A percentile compares a stretch with the other conserved stretches of the same genome.
Evolutionary conservation across 2,113 vertebrate species (phyloP).

Genomic region (Onychostruthus taczanowskii): DNA sequence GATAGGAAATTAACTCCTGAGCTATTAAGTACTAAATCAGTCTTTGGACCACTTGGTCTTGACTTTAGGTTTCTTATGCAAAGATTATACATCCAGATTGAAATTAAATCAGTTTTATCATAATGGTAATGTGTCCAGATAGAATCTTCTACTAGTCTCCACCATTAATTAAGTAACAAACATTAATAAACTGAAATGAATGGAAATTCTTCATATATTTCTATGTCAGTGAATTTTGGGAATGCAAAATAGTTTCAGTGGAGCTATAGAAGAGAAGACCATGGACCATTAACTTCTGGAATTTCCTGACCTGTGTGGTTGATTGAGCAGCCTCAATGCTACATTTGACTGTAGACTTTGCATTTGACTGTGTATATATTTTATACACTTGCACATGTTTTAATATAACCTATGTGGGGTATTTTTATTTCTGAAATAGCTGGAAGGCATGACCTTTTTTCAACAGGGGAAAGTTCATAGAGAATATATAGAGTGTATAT

Average conservation of each 20-base stretch:
- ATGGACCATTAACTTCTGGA: slow-evolving; percentile 46
- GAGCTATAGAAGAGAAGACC: not conserved
- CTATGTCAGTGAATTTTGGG: slow-evolving; percentile 16
- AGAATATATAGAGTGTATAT: not conserved
- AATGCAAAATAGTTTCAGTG: slow-evolving; percentile 8
- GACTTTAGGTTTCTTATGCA: not conserved
- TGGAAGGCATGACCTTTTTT: not conserved
- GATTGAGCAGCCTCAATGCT: slow-evolving; percentile 37
- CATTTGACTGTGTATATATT: not conserved
- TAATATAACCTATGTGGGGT: not conserved
- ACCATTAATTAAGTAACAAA: not conserved
- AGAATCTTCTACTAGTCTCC: not conserved
- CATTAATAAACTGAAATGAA: slow-evolving; percentile 22
- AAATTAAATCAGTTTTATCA: not conserved
- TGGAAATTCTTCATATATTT: not conserved
- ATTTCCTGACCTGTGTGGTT: slow-evolving; percentile 60
- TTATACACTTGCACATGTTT: not conserved
- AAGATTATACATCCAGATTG: not conserved
- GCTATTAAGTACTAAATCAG: not conserved
- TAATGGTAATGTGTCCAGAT: not conserved
- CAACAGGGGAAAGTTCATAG: not conserved
- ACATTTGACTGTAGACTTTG: not conserved
- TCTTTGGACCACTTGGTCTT: not conserved
- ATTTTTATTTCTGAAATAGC: slow-evolving; percentile 9
- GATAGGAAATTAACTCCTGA: not conserved